These are phyloP conservation scores for Babylonia areolata DNA, from an alignment of 1,140 invertebrate genomes.

Conservation along the genomic window DNA sequence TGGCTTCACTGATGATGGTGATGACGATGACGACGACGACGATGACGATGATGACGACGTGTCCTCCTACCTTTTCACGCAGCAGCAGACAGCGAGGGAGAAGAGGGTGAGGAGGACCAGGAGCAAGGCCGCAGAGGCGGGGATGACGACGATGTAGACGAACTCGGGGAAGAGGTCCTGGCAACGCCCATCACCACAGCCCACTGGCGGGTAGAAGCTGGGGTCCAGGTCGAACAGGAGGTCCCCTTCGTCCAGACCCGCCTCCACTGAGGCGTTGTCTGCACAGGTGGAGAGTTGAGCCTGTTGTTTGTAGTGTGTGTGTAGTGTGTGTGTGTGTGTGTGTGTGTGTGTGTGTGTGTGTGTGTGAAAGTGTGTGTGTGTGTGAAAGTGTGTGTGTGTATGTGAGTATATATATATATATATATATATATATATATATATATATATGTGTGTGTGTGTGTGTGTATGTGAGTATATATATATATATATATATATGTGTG, in stretches of 20 bases:
- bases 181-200: slow-evolving; percentile 49
- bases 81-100: slow-evolving; percentile 46
- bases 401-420: neutral
- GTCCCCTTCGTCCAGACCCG: neutral
- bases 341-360: neutral
- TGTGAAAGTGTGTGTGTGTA: neutral
- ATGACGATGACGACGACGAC: too few species aligned
- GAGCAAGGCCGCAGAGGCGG: slow-evolving; percentile 38
- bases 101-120: slow-evolving; percentile 43
- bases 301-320: too few species aligned
- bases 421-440: neutral
- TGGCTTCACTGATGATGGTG: too few species aligned
- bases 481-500: neutral
- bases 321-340: too few species aligned
- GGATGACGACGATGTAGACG: slow-evolving; percentile 49
- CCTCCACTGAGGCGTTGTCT: neutral
- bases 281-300: too few species aligned
- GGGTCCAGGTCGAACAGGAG: neutral
- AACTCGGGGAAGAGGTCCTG: slow-evolving; percentile 52
- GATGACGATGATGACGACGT: too few species aligned
- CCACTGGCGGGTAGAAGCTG: slow-evolving; percentile 31
- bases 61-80: neutral
- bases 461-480: too few species aligned
- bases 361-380: neutral
- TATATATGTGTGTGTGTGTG: neutral